Evolutionary conservation across 2,888 invertebrate genomes (phyloP), one percentile per base, ranked within the genome.

Genomic region (Drosophila testacea): DNA sequence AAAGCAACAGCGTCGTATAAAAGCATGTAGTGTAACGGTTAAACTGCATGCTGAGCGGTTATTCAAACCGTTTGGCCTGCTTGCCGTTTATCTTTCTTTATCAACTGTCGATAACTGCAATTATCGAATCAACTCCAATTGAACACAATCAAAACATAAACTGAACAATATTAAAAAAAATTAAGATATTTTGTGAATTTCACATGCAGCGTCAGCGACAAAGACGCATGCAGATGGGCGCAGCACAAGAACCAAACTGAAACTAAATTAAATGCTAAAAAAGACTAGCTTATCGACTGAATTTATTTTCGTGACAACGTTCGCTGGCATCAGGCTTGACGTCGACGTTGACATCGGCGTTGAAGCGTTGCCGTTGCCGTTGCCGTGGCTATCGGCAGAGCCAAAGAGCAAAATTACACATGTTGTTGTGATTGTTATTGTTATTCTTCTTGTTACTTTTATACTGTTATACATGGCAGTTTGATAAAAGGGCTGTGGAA

Each of bases 161-260:
- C 9, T 47, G 22, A 32, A n/a, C 22, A 59, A 22, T 1, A 44
- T 13, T 41, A 48, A 22, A 22, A 30, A 28, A 34, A 34, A 5
- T 7, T 2, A 32, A 36, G 22, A 9, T 28, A 32, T 6, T n/a
- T 44, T 38, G 47, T 57, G 16, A 59, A 42, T 36, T 41, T 39
- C n/a, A 44, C 36, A 51, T 55, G 55, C 67, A 66, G 34, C 64
- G 27, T 50, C 51, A 68, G 52, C 28, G 48, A 57, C 63, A 50
- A 41, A 44, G 46, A n/a, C 65, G 59, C 79, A 73, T 88, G 87
- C 83, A 83, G 81, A 74, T 81, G 77, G 79, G 74, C 83, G 78
- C 83, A 77, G 81, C 73, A 69, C 81, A 70, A 71, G 89, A 83
- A 70, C 63, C 77, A 65, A 83, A 89, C 89, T 89, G 80, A 80